Base-by-base conservation (phyloP, 2,888 invertebrate genomes). In the Spilosoma lubricipeda region DNA sequence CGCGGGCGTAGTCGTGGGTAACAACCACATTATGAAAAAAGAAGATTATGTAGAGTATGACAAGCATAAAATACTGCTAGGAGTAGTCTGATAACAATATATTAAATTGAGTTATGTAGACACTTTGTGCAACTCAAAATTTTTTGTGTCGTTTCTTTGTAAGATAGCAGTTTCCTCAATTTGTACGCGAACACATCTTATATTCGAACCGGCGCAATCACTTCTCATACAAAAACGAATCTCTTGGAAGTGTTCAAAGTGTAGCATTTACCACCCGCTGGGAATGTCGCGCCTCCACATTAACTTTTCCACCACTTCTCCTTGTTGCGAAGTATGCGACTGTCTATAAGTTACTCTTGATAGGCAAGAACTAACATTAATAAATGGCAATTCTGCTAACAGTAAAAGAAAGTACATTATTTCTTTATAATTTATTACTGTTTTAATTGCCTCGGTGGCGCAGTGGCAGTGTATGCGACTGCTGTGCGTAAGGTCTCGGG, bases 151-250 rank as follows among this genome's bases (percentile, higher is more conserved):
- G 33, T 33, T 92, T 91, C 91, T 93, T 93, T 92, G 90, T 91
- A 91, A 91, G 92, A 91, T 91, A 90, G 89, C 90, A 91, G 92
- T 92, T 92, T 92, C 91, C 91, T 92, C 90, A 88, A 33, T 3
- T 33, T 33, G 1, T 33, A 33, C 33, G 33, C 88, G 80, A 84
- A 86, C 89, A 88, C 89, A 86, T 88, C 90, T 85, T 88, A 89
- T 90, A 89, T 89, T 89, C 85, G 87, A 89, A 87, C 89, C 82
- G 86, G 88, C 86, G 89, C 81, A 88, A 86, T 88, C 86, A 83
- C 84, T 87, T 87, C 87, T 86, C 87, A 88, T 90, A 89, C 90
- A 92, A 90, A 90, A 90, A 91, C 87, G 81, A 80, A 80, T 84
- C 79, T 84, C 82, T 80, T 82, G 87, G 87, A 91, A 90, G 90